Percentiles rank a stretch among this genome's conserved stretches.
phyloP scores from a whole-genome alignment of 92 coral and sea anemone species.

The Porites lobata region DNA sequence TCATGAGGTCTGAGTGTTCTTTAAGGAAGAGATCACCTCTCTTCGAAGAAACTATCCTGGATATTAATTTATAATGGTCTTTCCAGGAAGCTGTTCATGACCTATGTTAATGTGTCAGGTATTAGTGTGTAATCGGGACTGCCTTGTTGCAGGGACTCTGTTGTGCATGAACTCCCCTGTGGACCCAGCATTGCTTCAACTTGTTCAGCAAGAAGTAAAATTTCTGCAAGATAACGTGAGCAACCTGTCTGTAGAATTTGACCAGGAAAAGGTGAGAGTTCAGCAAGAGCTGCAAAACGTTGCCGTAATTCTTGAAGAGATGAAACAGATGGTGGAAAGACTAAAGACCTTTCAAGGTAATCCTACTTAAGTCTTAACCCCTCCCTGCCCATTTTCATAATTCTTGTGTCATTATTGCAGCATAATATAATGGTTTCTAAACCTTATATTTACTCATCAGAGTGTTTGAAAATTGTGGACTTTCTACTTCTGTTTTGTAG shows the following conservation, averaged over 20 bases:
- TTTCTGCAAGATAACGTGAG: neutral
- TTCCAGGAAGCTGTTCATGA: neutral
- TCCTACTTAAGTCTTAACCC: neutral
- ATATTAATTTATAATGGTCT: no score
- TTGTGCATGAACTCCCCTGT: slow-evolving; percentile 10
- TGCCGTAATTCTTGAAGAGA: neutral
- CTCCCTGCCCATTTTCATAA: neutral
- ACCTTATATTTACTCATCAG: no score
- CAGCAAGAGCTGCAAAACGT: neutral
- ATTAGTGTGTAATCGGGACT: neutral
- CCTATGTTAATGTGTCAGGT: neutral
- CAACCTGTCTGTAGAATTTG: slow-evolving; percentile 1
- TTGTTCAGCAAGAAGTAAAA: slow-evolving; percentile 5
- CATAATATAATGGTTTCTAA: no score
- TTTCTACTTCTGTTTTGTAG: no score
- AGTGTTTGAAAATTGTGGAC: no score
- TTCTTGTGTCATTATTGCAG: no score
- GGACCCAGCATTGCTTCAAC: slow-evolving; percentile 1
- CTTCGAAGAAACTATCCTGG: no score
- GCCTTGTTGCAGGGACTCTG: neutral
- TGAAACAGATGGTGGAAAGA: neutral
- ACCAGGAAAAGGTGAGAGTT: neutral
- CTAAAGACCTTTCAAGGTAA: neutral
- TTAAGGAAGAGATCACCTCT: no score
- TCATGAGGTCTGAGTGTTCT: no score